Percentiles rank a stretch among this genome's conserved stretches.
phyloP scores from a whole-genome alignment of 2,888 invertebrate species.

The Scrobipalpa costella region DNA sequence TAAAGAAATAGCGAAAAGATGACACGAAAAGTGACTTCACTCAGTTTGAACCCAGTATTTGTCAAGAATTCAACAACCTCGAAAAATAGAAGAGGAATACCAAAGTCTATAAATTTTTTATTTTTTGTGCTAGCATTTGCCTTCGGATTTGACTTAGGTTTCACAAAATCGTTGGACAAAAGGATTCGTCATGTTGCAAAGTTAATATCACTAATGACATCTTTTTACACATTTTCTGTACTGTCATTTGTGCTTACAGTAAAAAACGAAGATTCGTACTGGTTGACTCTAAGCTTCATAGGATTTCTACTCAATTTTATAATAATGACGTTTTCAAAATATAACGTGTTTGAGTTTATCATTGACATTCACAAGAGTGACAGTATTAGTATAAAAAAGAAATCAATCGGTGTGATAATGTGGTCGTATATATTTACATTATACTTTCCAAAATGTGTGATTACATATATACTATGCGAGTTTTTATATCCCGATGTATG shows the following conservation, averaged over 20 bases:
- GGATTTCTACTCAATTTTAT: not conserved
- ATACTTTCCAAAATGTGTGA: not conserved
- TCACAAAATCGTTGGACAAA: not conserved
- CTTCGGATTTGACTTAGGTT: constrained; percentile 1
- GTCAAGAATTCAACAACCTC: not conserved
- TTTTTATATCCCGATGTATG: not conserved
- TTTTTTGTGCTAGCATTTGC: not conserved
- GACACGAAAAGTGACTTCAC: not conserved
- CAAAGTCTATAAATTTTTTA: not conserved
- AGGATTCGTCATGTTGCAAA: not conserved
- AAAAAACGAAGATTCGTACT: not conserved
- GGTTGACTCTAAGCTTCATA: not conserved
- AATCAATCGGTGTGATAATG: not conserved
- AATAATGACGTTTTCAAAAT: not conserved
- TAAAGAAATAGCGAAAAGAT: too few relatives aligned
- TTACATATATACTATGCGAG: not conserved
- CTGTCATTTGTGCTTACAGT: not conserved
- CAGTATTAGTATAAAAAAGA: not conserved
- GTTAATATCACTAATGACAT: not conserved
- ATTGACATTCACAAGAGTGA: not conserved
- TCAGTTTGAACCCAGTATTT: not conserved
- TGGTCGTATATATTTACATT: not conserved
- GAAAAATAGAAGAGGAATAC: not conserved
- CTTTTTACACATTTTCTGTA: not conserved
- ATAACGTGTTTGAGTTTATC: constrained; percentile 13